Percentiles rank a stretch among this genome's conserved stretches.
Conservation (phyloP, 2,888 invertebrate genomes). For the Diogma glabrata region DNA sequence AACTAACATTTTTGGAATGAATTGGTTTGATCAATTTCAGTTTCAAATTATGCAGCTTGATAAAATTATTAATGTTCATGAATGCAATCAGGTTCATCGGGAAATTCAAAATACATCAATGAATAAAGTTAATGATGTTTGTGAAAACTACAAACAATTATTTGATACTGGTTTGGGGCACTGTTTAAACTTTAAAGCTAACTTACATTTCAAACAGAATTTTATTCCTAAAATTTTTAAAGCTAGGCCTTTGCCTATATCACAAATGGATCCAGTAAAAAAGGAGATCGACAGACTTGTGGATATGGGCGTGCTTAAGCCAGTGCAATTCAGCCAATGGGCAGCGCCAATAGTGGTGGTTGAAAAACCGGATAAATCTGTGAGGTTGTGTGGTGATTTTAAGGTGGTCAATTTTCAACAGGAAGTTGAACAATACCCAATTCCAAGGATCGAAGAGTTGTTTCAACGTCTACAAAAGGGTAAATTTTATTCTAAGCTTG, state of each 20-base stretch:
- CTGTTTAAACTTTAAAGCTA: constrained; percentile 9
- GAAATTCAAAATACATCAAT: background rate
- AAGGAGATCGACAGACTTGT: constrained; percentile 6
- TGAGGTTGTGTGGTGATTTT: constrained; percentile 14
- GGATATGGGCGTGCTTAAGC: constrained; percentile 7
- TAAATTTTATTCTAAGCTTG: constrained; percentile 8
- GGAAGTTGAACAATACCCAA: constrained; percentile 3
- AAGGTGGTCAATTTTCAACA: constrained; percentile 13
- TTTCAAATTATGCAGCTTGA: no score
- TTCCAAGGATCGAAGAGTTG: constrained; percentile 9
- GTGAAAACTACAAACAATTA: constrained; percentile 8
- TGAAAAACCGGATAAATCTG: constrained; percentile 1
- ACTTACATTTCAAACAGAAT: constrained; percentile 6
- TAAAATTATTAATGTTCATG: no score
- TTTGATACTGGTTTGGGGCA: constrained; percentile 9
- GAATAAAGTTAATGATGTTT: constrained; percentile 3
- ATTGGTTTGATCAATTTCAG: no score
- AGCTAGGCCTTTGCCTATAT: constrained; percentile 4
- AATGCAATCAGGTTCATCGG: background rate
- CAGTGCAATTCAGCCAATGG: constrained; percentile 11
- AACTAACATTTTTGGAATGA: no score
- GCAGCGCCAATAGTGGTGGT: constrained; percentile 11
- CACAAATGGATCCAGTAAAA: constrained; percentile 7
- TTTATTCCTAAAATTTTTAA: constrained; percentile 1
- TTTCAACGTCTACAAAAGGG: constrained; percentile 7